Base-by-base conservation (phyloP, 1,140 invertebrate genomes). In the Sycophaga agraensis region DNA sequence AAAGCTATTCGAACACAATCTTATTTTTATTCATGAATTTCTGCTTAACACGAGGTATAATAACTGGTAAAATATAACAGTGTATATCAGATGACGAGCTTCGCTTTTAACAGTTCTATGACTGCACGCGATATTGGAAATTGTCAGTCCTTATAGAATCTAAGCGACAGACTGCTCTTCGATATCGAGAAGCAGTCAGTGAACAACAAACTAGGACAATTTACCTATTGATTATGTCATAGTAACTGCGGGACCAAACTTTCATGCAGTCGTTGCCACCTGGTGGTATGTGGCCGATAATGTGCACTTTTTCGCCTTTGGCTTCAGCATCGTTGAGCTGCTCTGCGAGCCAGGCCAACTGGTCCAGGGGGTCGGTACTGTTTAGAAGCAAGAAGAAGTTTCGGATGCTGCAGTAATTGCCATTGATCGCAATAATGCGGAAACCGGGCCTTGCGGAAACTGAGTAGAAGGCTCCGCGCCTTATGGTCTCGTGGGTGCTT, bases 301-400 rank as follows among this genome's bases (percentile, higher is more conserved):
- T 91, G 71, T 99, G 96, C 3, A 98, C 96, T 80, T 96, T 96
- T 79, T 98, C 94, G 6, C 89, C 89, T 51, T 89, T 92, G 68
- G 92, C 88, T 81, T 99, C 97, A 0, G 96, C 94, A 19, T 89
- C 88, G 75, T 96, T 93, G 1, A 99, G 79, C 74, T 97, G 93
- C 66, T 93, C 89, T 39, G 98, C 91, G 24, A 99, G 85, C 97
- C 97, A 99, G 64, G 93, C 89, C 2, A 99, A 80, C 76, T 98
- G 91, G 8, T 90, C 92, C 1, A 91, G 91, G 0, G 96, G 97
- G 82, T 99, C 97, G 0, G 94, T 98, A 58, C 93, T 93, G 73
- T 99, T 99, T 24, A 98, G 78, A 12, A 98, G 80, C 11, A 99
- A 79, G 95, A 96, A 99, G 93, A 96, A 95, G 78, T 96, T 97